Evolutionary conservation across 2,113 vertebrate genomes (phyloP).

Genomic region (Conger conger): DNA sequence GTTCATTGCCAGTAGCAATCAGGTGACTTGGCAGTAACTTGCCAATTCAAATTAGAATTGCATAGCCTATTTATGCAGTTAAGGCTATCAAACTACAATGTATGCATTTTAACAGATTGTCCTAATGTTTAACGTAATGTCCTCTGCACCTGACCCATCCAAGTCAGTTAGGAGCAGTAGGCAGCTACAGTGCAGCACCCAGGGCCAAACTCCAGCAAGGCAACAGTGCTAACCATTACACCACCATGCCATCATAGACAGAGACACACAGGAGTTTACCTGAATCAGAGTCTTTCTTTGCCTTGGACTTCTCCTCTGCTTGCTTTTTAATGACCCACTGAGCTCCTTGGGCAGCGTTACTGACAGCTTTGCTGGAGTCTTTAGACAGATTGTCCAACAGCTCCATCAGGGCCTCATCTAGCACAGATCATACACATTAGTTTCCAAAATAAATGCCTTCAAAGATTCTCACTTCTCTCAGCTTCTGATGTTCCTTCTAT

Average conservation of each 20-base stretch:
- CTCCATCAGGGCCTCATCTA: constrained; percentile 28
- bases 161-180: no score
- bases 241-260: no score
- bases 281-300: not conserved
- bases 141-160: no score
- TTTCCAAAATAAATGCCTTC: not conserved
- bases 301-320: constrained; percentile 10
- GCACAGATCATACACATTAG: not conserved
- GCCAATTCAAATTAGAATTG: not conserved
- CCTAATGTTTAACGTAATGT: no score
- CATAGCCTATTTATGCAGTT: not conserved
- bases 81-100: not conserved
- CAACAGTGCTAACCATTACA: no score
- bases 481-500: not conserved
- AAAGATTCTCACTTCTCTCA: not conserved
- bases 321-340: constrained; percentile 20
- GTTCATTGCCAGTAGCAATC: not conserved
- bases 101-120: not conserved
- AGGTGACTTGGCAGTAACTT: not conserved
- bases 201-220: no score
- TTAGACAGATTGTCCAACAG: constrained; percentile 19
- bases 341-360: constrained; percentile 18
- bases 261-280: not conserved
- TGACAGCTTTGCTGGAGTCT: constrained; percentile 5
- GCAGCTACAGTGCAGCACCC: no score